phyloP scores from a whole-genome alignment of 2,113 vertebrate species.

The Pogonocichla stellata region DNA sequence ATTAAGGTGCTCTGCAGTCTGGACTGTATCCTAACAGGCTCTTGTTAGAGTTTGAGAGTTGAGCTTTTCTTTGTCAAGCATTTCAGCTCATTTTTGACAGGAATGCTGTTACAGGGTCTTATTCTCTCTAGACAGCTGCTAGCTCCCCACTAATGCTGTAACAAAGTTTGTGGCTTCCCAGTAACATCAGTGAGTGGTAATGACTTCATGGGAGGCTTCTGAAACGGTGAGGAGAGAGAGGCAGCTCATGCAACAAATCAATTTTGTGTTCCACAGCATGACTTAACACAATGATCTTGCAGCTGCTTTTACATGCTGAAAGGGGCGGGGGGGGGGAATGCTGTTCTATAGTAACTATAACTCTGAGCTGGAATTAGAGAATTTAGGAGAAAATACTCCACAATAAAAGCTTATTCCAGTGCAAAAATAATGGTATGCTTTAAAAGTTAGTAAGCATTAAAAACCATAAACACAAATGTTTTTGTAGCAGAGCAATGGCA shows the following conservation, averaged over 20 bases:
- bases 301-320: background rate
- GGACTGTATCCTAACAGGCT: background rate
- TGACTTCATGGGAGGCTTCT: background rate
- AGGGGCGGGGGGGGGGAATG: background rate
- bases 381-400: background rate
- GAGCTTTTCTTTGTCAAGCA: background rate
- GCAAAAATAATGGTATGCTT: background rate
- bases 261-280: background rate
- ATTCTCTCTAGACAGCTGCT: background rate
- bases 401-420: background rate
- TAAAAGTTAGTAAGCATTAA: background rate
- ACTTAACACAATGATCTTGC: background rate
- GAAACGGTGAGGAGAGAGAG: background rate
- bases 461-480: background rate
- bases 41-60: fast-evolving
- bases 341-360: background rate
- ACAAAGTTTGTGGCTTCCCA: background rate
- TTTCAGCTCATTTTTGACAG: background rate
- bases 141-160: background rate
- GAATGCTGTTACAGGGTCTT: background rate
- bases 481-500: background rate
- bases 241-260: background rate
- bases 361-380: background rate
- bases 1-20: background rate
- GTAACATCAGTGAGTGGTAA: background rate